Base-by-base conservation (phyloP, 2,888 invertebrate genomes). In the Neria commutata region DNA sequence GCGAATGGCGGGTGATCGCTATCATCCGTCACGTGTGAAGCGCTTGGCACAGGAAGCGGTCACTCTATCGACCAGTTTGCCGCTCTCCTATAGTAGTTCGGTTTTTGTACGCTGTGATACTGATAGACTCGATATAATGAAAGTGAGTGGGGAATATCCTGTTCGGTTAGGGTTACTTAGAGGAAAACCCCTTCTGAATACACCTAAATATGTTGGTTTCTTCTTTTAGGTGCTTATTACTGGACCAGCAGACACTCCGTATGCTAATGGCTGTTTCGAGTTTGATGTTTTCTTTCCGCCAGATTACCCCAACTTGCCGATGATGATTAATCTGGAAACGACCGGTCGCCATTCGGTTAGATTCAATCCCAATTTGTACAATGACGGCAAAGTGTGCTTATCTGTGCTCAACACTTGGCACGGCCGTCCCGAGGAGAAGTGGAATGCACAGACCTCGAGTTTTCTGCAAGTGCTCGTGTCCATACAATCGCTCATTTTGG, bases 321-420 rank as follows among this genome's bases (percentile, higher is more conserved):
- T 94, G 92, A 86, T 91, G 83, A 94, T 95, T 73, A 94, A 94
- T 84, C 84, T 94, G 80, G 93, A 94, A 84, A 94, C 94, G 23
- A 94, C 93, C 47, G 95, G 91, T 69, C 91, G 90, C 67, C 94
- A 92, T 79, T 90, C 91, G 25, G 92, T 95, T 74, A 87, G 95
- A 65, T 95, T 95, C 83, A 95, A 95, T 86, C 95, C 95, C 63
- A 95, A 95, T 86, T 86, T 95, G 55, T 95, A 95, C 83, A 93
- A 94, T 85, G 95, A 96, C 83, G 96, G 96, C 66, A 96, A 96
- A 86, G 92, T 92, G 61, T 97, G 96, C 81, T 89, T 97, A 77
- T 95, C 95, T 68, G 94, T 97, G 66, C 85, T 97, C 66, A 96
- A 96, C 83, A 97, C 96, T 2, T 97, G 96, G 96, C 95, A 96